Evolutionary conservation across 1,140 invertebrate species (phyloP), one percentile per base, ranked within the genome.

Genomic region (Drosophila murphyi): DNA sequence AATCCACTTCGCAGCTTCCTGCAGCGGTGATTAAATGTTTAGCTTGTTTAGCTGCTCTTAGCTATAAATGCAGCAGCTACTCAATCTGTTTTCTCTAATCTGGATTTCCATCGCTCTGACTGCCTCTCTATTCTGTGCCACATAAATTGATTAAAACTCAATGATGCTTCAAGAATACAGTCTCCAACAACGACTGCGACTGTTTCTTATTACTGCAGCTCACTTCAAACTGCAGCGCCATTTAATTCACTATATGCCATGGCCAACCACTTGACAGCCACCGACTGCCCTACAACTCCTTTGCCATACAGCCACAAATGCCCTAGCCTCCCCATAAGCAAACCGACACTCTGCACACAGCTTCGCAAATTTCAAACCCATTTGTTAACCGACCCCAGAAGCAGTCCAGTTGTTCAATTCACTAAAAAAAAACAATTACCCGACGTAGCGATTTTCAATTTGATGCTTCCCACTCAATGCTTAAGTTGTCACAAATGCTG

Each of bases 81-180:
- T 28, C 48, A 34, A 5, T 60, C 37, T 35, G 35, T 32, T 48
- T 41, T 5, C 64, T 45, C 56, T 61, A 70, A 62, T 55, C 67
- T 37, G 32, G 28, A 10, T 43, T 37, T n/a, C 28, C 52, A 31
- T 28, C 20, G 20, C 37, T 8, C 5, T 43, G 8, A 34, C 62
- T 63, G 4, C 8, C 32, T 48, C 32, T 28, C 32, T 67, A 31
- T 52, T 34, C 12, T 12, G 35, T 50, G 48, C 41, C 34, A 56
- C 47, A 82, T 86, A 72, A 81, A 78, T 87, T 78, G 76, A 76
- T 87, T 87, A 79, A 70, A 82, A 76, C 75, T 73, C 63, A 76
- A 76, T 86, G 75, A 68, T 61, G 61, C 61, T 67, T 61, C 62
- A 54, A 78, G 78, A 48, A 34, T 12, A 55, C 57, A 32, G 31